phyloP scores from a whole-genome alignment of 2,113 vertebrate genomes.

The Protomyctophum bolini region DNA sequence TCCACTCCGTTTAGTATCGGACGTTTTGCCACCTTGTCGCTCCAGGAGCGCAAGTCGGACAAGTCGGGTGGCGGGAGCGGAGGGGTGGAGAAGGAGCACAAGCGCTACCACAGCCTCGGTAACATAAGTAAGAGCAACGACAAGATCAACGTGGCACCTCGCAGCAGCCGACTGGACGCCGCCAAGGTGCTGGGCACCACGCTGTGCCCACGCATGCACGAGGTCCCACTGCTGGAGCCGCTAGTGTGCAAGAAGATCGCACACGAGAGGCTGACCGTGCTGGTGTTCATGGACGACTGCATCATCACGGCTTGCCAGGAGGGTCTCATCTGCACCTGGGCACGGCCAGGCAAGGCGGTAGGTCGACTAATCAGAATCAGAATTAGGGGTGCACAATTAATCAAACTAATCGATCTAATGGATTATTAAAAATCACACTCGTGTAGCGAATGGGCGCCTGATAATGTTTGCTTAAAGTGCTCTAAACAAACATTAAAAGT shows the following conservation, averaged over 20 bases:
- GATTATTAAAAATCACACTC: no score
- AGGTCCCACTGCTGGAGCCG: conserved; percentile 91
- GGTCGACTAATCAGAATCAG: conserved; percentile 38
- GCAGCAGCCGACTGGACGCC: conserved; percentile 80
- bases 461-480: no score
- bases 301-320: conserved; percentile 94
- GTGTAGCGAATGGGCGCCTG: no score
- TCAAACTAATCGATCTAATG: no score
- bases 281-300: conserved; percentile 93
- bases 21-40: conserved; percentile 85
- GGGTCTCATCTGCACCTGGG: conserved; percentile 93
- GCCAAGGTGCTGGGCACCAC: conserved; percentile 89
- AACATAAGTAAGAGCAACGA: conserved; percentile 89
- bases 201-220: conserved; percentile 90
- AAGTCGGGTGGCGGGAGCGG: conserved; percentile 67
- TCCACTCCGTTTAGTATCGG: conserved; percentile 81
- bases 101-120: conserved; percentile 89
- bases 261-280: conserved; percentile 89
- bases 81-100: conserved; percentile 84
- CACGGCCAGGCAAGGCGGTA: conserved; percentile 86
- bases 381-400: no score
- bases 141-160: conserved; percentile 79
- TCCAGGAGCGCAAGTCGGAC: conserved; percentile 85
- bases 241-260: conserved; percentile 94
- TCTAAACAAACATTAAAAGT: no score